Conservation (phyloP, 2,113 vertebrate species). For the Paralichthys olivaceus region DNA sequence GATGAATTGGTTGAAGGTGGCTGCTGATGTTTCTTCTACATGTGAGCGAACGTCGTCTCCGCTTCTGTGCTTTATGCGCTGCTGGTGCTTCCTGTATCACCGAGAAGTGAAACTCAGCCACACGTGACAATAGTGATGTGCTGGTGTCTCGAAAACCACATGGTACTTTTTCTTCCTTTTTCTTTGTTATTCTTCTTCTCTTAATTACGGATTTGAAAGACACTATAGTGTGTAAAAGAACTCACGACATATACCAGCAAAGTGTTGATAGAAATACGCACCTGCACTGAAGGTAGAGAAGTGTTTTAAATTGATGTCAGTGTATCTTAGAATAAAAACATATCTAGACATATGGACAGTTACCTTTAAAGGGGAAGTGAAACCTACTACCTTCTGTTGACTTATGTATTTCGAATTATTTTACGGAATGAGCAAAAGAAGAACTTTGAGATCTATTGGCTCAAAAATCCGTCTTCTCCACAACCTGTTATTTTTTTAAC, state of each 20-base stretch:
- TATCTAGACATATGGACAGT: too few relatives aligned
- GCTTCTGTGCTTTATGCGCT: background rate
- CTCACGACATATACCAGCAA: too few relatives aligned
- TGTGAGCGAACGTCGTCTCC: background rate
- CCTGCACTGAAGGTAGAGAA: background rate
- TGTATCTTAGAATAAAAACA: background rate
- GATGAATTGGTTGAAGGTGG: background rate
- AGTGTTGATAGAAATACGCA: background rate
- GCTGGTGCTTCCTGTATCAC: slow-evolving; percentile 12
- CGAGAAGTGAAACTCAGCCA: slow-evolving; percentile 62
- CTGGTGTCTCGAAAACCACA: too few relatives aligned
- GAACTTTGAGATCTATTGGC: too few relatives aligned
- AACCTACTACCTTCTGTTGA: background rate
- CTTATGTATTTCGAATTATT: background rate
- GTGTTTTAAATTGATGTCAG: too few relatives aligned
- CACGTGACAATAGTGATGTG: background rate
- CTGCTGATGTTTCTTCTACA: background rate
- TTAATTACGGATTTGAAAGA: background rate
- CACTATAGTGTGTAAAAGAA: too few relatives aligned
- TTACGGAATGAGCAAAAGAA: too few relatives aligned
- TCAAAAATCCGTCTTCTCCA: too few relatives aligned
- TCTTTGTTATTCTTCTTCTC: background rate
- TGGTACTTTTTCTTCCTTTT: too few relatives aligned
- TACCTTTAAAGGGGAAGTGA: background rate
- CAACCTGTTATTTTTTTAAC: too few relatives aligned